These are phyloP conservation scores for Charanyca ferruginea DNA, from an alignment of 2,888 invertebrate genomes.

Conservation along the genomic window DNA sequence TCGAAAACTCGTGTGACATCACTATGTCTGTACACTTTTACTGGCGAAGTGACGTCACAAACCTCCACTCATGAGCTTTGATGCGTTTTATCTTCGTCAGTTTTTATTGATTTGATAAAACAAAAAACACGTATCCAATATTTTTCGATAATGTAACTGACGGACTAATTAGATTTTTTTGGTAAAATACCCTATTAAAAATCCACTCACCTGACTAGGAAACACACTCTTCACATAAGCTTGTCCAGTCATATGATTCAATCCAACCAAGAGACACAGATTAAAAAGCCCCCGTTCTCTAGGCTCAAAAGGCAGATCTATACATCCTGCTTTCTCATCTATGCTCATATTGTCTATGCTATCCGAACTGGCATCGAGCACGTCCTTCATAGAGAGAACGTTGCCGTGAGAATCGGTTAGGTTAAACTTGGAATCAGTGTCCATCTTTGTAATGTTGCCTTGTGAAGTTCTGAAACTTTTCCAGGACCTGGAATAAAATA, in stretches of 20 bases:
- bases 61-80: no score
- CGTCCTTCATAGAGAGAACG: constrained; percentile 76
- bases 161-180: no score
- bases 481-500: constrained; percentile 78
- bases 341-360: constrained; percentile 79
- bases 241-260: constrained; percentile 92
- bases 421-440: constrained; percentile 80
- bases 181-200: no score
- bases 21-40: no score
- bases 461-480: constrained; percentile 86
- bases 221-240: constrained; percentile 94
- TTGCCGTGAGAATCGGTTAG: constrained; percentile 81
- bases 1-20: no score
- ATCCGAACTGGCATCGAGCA: constrained; percentile 68
- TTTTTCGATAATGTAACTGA: no score
- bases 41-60: no score
- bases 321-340: constrained; percentile 85
- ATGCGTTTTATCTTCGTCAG: no score
- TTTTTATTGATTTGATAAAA: no score
- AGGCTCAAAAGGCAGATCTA: constrained; percentile 83
- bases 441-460: constrained; percentile 79
- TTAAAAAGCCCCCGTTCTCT: constrained; percentile 91
- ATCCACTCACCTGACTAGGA: constrained; percentile 92
- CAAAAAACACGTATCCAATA: no score
- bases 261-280: constrained; percentile 93